A percentile compares a stretch with the other conserved stretches of the same genome.
Evolutionary conservation across 1,140 invertebrate genomes (phyloP).

Genomic region (Triops longicaudatus): DNA sequence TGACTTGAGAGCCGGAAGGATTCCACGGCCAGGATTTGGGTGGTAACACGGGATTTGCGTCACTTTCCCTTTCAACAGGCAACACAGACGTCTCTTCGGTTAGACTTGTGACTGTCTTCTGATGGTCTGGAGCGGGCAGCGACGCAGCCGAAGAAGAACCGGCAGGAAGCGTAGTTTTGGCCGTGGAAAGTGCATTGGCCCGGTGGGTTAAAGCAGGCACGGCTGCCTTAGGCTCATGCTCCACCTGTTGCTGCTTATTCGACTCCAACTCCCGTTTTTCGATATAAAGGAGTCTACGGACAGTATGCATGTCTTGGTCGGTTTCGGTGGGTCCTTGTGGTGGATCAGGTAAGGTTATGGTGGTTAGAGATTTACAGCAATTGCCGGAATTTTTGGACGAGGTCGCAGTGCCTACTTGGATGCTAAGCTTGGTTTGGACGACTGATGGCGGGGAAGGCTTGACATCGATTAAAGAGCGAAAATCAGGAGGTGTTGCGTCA

Average conservation of each 20-base stretch:
- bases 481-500: not conserved
- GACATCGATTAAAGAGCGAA: not conserved
- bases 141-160: not conserved
- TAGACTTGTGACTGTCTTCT: not conserved
- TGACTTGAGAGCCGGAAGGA: not conserved
- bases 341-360: not conserved
- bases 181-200: slow-evolving; percentile 1
- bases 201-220: not conserved
- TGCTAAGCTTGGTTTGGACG: not conserved
- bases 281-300: not conserved
- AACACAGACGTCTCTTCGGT: not conserved
- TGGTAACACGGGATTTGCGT: not conserved
- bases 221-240: not conserved
- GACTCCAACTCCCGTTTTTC: not conserved
- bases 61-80: not conserved
- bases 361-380: not conserved
- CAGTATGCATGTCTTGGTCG: not conserved
- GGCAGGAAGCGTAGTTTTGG: not conserved
- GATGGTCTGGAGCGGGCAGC: not conserved
- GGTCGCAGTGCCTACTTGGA: not conserved
- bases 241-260: not conserved
- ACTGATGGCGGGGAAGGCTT: not conserved
- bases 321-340: not conserved
- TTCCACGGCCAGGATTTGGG: not conserved
- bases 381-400: not conserved